Evolutionary conservation across 1,140 invertebrate species (phyloP).

Genomic region (Ceratosolen solmsi): DNA sequence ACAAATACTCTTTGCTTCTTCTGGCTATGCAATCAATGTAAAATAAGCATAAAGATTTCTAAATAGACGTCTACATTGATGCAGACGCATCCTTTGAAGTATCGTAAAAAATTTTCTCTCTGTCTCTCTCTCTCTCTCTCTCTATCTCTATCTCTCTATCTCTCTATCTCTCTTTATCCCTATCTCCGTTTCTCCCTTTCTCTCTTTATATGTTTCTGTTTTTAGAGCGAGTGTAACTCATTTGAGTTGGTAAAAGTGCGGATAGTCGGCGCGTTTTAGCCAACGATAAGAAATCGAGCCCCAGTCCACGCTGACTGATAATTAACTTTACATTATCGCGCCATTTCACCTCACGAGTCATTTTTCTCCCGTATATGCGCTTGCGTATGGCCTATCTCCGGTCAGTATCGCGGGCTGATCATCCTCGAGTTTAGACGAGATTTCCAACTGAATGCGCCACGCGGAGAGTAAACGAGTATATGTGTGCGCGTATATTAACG

Average conservation of each 20-base stretch:
- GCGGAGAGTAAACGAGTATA: too few species aligned
- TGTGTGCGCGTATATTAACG: not conserved
- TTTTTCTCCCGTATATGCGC: not conserved
- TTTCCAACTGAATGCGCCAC: not conserved
- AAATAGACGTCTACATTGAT: constrained; percentile 4
- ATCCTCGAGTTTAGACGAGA: constrained; percentile 5
- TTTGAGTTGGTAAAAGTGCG: not conserved
- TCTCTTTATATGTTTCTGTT: not conserved
- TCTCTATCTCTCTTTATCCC: not conserved
- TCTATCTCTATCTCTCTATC: not conserved
- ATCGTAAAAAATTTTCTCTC: not conserved
- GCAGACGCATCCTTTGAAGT: constrained; percentile 17
- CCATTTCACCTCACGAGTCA: not conserved
- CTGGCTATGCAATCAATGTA: not conserved
- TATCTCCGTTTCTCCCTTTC: not conserved
- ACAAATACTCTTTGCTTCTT: not conserved
- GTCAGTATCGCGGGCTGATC: not conserved
- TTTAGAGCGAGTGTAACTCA: not conserved
- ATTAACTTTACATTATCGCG: constrained; percentile 30
- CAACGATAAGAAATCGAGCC: constrained; percentile 16
- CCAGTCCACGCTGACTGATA: not conserved
- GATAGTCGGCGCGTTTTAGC: not conserved
- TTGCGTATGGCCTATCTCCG: not conserved
- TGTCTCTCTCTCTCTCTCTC: not conserved
- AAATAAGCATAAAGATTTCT: constrained; percentile 3